phyloP scores from a whole-genome alignment of 2,113 vertebrate genomes.

The Erythrocercus mccallii region DNA sequence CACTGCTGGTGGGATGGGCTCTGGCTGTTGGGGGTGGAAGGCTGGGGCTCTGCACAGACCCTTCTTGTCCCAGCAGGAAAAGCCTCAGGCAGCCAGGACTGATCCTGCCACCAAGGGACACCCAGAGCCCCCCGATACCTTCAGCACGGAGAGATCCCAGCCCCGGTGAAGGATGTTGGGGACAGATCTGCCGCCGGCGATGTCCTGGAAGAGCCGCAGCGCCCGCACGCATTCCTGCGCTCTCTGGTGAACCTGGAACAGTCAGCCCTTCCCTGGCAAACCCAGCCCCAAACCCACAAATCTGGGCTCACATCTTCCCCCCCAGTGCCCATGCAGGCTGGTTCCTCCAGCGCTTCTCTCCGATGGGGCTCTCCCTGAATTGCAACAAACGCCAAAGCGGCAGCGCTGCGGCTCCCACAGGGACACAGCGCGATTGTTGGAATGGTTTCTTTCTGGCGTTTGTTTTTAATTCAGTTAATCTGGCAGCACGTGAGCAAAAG shows the following conservation, averaged over 20 bases:
- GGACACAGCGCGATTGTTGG: fast-evolving
- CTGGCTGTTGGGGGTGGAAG: neutral
- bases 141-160: constrained; percentile 59
- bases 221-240: constrained; percentile 64
- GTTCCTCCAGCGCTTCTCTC: fast-evolving
- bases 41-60: neutral
- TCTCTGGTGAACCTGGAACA: constrained; percentile 70
- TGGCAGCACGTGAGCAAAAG: neutral
- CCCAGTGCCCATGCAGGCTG: fast-evolving
- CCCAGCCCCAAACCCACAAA: neutral
- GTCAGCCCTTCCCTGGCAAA: fast-evolving
- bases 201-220: constrained; percentile 56
- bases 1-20: fast-evolving
- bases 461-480: neutral
- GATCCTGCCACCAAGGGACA: neutral
- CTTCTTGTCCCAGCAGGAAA: neutral
- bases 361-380: fast-evolving
- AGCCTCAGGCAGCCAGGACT: neutral
- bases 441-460: neutral
- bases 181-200: neutral
- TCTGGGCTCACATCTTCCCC: neutral
- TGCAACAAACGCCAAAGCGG: fast-evolving
- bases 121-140: constrained; percentile 41
- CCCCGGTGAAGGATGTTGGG: constrained; percentile 40
- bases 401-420: neutral